Evolutionary conservation across 2,113 vertebrate species (phyloP), one percentile per base, ranked within the genome.

Genomic region (Neolamprologus devosi): DNA sequence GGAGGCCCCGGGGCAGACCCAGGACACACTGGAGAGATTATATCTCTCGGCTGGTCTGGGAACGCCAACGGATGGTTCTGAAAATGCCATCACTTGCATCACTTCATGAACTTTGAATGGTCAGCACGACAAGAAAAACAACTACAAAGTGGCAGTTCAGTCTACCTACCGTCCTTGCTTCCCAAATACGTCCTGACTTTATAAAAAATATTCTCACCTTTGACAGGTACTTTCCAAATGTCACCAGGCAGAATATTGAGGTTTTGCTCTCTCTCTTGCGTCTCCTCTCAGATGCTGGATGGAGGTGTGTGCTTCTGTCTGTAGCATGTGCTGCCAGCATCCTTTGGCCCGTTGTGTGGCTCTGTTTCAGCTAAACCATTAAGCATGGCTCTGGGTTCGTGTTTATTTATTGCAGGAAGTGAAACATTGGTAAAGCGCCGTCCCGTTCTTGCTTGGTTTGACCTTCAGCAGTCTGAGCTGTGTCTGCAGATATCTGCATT

Each of bases 341-440:
- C 58, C 58, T 63, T 63, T 2, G 16, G 58, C 16, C 17, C 30
- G 11, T 14, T 23, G 65, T 3, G 12, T 70, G 65, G 35, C 35
- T 40, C 30, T 11, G 28, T 63, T 63, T 63, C 16, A 63, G 4
- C 4, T 14, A 42, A 40, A 42, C 7, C 3, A 70, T 35, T 11
- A 63, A 63, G 58, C 58, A n/a, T 63, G 6, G 4, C 9, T 63
- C 28, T 63, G 57, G 14, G 1, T 0, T 60, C 1, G 9, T 35
- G 58, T 11, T 63, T 63, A 63, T 63, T 63, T 63, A 35, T 35
- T 35, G 33, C 19, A 21, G 35, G 37, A 42, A 42, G 35, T 42
- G 65, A 70, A 23, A 42, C 12, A 23, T 16, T 14, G 35, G 1
- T 70, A 70, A 70, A 42, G 9, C 35, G 1, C 33, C 60, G 1